Conservation (phyloP, 2,888 invertebrate genomes). For the Drosophila nr. medialis region DNA sequence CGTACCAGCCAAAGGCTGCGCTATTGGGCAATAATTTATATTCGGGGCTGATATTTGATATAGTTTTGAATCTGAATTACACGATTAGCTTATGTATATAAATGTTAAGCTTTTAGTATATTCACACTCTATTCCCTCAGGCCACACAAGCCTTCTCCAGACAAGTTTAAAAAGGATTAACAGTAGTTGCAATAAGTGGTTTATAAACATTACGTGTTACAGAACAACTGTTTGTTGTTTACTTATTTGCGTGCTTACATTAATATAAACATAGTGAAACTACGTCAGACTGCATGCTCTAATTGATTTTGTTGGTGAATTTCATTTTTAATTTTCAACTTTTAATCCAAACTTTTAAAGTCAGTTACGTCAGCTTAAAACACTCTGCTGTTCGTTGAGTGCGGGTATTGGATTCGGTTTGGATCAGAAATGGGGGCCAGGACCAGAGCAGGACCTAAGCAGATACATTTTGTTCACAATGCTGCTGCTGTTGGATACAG, state of each 20-base stretch:
- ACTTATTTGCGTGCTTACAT: no score
- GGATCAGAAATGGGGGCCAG: conserved; percentile 42
- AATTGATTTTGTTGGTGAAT: not conserved
- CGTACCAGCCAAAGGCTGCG: not conserved
- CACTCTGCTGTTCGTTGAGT: conserved; percentile 3
- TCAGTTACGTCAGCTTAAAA: conserved; percentile 1
- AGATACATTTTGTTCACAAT: conserved; percentile 59
- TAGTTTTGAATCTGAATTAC: not conserved
- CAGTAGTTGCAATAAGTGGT: not conserved
- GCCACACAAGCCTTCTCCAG: not conserved
- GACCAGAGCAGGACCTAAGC: conserved; percentile 25
- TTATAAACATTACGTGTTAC: not conserved
- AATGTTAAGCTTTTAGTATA: not conserved
- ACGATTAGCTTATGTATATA: not conserved
- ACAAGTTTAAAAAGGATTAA: not conserved
- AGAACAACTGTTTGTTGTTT: not conserved
- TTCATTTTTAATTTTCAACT: not conserved
- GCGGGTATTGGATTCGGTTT: conserved; percentile 32
- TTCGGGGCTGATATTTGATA: not conserved
- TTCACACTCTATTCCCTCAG: not conserved
- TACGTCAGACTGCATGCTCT: not conserved
- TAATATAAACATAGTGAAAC: not conserved
- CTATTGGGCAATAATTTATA: not conserved
- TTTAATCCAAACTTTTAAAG: not conserved
- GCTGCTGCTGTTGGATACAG: conserved; percentile 31